Conservation (phyloP, 2,113 vertebrate genomes). For the Tragelaphus imberbis region DNA sequence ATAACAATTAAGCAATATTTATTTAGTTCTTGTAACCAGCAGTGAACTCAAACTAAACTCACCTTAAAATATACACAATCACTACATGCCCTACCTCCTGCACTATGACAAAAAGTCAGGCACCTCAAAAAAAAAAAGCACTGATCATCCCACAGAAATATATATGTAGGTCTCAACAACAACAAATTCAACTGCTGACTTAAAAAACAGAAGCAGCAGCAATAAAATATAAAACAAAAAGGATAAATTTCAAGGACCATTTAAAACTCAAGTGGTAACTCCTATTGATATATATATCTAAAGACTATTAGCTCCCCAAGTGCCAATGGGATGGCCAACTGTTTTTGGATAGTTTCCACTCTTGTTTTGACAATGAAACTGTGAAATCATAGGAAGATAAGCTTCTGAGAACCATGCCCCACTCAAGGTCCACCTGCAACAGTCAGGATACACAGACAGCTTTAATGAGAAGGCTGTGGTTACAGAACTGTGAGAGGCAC, state of each 20-base stretch:
- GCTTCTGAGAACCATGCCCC: not conserved
- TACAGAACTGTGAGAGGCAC: not conserved
- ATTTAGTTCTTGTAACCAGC: not conserved
- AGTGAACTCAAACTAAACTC: not conserved
- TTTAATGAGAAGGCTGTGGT: not conserved
- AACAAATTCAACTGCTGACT: not conserved
- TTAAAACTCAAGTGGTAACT: not conserved
- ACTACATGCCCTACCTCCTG: not conserved
- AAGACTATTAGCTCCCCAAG: not conserved
- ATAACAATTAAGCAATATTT: not conserved
- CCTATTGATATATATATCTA: not conserved
- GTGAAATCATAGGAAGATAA: not conserved
- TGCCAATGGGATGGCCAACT: not conserved
- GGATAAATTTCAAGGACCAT: slow-evolving; percentile 16
- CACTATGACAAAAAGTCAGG: not conserved
- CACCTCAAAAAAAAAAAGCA: not conserved
- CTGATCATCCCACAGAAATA: not conserved
- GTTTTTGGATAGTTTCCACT: not conserved
- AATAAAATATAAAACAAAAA: slow-evolving; percentile 9
- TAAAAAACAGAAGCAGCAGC: not conserved
- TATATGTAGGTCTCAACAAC: not conserved
- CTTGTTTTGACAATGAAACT: not conserved
- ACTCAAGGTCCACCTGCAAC: not conserved
- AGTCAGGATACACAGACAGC: not conserved
- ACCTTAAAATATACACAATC: not conserved